A percentile compares a stretch with the other conserved stretches of the same genome.
Conservation (phyloP, 2,888 invertebrate species). For the Pecten maximus region DNA sequence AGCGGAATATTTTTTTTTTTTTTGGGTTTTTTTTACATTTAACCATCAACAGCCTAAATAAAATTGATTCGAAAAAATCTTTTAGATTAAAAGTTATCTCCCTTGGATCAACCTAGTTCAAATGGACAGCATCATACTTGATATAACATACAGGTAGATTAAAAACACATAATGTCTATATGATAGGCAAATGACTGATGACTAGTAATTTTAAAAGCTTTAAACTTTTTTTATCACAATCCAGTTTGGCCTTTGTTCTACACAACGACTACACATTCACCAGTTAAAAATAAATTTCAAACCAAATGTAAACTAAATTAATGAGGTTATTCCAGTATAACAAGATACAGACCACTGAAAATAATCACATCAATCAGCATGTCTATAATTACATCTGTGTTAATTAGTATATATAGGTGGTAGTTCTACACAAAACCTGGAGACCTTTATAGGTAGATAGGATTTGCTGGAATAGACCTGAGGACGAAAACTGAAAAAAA, state of each 20-base stretch:
- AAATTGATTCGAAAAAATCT: background rate
- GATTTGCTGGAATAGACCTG: no score
- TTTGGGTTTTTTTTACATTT: no score
- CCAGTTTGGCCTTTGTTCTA: background rate
- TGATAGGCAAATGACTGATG: background rate
- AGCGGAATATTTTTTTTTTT: background rate
- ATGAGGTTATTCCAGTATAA: background rate
- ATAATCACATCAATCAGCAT: background rate
- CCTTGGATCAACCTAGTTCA: background rate
- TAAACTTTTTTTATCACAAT: background rate
- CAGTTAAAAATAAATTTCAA: background rate
- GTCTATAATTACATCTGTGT: background rate
- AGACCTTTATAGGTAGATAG: no score
- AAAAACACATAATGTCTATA: background rate
- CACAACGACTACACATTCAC: background rate
- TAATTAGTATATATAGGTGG: no score
- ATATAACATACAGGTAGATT: background rate
- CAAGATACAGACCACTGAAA: background rate
- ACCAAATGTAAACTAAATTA: background rate
- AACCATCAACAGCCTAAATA: no score
- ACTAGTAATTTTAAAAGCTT: slow-evolving; percentile 13
- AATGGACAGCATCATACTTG: background rate
- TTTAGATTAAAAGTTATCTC: background rate
- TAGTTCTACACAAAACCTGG: no score
- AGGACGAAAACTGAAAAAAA: no score